Conservation (phyloP, 2,113 vertebrate genomes). For the Bolborhynchus lineola region DNA sequence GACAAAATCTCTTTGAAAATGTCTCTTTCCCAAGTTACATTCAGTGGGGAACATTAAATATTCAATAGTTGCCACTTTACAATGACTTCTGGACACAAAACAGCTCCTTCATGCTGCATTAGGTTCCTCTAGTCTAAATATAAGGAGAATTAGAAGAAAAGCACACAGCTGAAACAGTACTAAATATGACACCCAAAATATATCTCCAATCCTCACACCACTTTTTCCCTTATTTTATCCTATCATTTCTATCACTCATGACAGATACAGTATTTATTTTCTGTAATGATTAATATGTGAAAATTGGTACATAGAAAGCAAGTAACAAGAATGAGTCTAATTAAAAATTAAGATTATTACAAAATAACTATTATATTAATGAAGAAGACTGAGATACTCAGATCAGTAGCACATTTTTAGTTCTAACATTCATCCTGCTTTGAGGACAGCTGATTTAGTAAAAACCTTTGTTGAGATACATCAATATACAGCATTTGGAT, state of each 20-base stretch:
- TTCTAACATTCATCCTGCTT: conserved; percentile 29
- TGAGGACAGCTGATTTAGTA: not conserved
- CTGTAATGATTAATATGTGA: conserved; percentile 5
- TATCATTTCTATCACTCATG: not conserved
- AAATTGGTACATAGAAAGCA: not conserved
- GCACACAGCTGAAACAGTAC: not conserved
- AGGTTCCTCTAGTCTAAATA: not conserved
- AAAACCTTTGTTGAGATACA: not conserved
- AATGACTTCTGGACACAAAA: conserved; percentile 37
- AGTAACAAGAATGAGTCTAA: conserved; percentile 9
- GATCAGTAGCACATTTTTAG: conserved; percentile 39
- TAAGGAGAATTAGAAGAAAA: not conserved
- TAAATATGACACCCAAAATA: not conserved
- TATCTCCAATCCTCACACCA: not conserved
- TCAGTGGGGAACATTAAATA: conserved; percentile 53
- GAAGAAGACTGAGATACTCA: conserved; percentile 28
- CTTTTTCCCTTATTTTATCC: not conserved
- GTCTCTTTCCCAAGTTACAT: not conserved
- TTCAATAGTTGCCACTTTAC: conserved; percentile 42
- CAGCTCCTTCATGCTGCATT: conserved; percentile 7
- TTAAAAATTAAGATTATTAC: conserved; percentile 44
- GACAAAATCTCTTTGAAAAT: conserved; percentile 33
- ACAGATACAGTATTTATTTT: not conserved
- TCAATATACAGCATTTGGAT: not conserved
- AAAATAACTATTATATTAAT: conserved; percentile 52